These are phyloP conservation scores for Batillaria attramentaria DNA, from an alignment of 1,140 invertebrate species.

Conservation along the genomic window DNA sequence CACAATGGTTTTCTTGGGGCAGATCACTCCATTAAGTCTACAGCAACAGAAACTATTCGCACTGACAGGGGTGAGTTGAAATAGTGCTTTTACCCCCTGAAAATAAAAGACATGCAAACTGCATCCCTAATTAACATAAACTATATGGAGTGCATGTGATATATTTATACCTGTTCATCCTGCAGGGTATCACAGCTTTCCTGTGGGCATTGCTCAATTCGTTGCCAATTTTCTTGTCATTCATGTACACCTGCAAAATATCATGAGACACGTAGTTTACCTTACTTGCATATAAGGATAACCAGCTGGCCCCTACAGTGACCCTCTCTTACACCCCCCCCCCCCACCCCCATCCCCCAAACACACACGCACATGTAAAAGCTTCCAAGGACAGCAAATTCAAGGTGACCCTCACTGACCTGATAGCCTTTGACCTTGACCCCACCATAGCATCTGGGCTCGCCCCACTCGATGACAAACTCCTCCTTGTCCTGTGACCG, in stretches of 20 bases:
- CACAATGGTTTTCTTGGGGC: too few species aligned
- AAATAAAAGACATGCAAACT: too few species aligned
- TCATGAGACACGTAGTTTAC: not conserved
- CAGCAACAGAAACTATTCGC: too few species aligned
- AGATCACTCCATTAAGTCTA: too few species aligned
- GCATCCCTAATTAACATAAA: not conserved
- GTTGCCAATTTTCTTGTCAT: constrained; percentile 70
- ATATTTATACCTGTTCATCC: constrained; percentile 66
- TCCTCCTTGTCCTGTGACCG: constrained; percentile 64
- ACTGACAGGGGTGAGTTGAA: too few species aligned
- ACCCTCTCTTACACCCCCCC: not conserved
- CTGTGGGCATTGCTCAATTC: constrained; percentile 64
- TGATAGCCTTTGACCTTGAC: constrained; percentile 70
- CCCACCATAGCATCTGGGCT: constrained; percentile 67
- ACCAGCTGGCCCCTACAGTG: not conserved
- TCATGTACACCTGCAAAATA: constrained; percentile 63
- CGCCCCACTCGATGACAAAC: constrained; percentile 70
- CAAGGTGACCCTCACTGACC: constrained; percentile 38
- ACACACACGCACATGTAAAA: not conserved
- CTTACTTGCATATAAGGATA: not conserved
- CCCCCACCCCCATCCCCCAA: not conserved
- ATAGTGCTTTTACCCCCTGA: too few species aligned
- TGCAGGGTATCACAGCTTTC: constrained; percentile 70
- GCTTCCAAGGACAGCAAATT: not conserved
- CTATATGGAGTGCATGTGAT: not conserved